Percentiles rank a stretch among this genome's conserved stretches.
phyloP scores from a whole-genome alignment of 1,140 invertebrate species.

The Conus ventricosus region DNA sequence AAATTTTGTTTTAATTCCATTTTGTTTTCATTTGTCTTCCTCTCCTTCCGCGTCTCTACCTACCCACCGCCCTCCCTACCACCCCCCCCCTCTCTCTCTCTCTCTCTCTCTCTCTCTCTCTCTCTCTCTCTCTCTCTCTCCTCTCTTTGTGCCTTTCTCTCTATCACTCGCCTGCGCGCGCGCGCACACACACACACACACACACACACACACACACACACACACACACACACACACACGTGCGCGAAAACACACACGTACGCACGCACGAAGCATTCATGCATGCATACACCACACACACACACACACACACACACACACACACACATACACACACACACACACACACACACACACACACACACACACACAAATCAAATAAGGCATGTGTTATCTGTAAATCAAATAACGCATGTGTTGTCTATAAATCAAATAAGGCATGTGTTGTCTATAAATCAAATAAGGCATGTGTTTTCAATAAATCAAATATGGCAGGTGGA shows the following conservation, averaged over 20 bases:
- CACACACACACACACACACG: too few relatives aligned
- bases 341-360: background rate
- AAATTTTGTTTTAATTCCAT: too few relatives aligned
- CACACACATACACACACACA: background rate
- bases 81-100: background rate
- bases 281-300: too few relatives aligned
- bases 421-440: too few relatives aligned
- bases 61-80: background rate
- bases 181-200: background rate
- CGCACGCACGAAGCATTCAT: too few relatives aligned
- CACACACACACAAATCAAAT: background rate
- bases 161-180: background rate
- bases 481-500: too few relatives aligned
- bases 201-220: slow-evolving; percentile 16
- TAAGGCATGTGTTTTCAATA: too few relatives aligned
- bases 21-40: background rate
- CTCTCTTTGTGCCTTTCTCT: background rate
- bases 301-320: slow-evolving; percentile 5
- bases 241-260: background rate
- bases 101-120: background rate
- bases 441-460: too few relatives aligned
- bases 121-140: background rate
- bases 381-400: too few relatives aligned
- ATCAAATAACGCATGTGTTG: too few relatives aligned
- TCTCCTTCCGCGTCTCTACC: background rate